phyloP scores from a whole-genome alignment of 2,888 invertebrate genomes.

The Iphiclides podalirius region DNA sequence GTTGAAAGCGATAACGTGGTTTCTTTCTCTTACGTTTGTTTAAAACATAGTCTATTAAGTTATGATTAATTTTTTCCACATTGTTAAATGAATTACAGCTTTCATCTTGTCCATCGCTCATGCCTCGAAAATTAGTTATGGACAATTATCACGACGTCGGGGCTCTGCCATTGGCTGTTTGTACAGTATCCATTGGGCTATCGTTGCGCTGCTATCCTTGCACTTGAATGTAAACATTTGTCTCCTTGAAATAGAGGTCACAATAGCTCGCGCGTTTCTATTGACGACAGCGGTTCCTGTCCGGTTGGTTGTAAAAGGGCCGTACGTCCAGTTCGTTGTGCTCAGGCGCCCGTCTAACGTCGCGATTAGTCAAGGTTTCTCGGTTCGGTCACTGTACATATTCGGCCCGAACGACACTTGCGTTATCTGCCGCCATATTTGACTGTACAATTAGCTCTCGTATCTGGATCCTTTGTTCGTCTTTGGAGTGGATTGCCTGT shows the following conservation, averaged over 20 bases:
- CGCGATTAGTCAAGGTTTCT: slow-evolving; percentile 70
- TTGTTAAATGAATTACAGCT: neutral
- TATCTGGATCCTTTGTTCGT: slow-evolving; percentile 56
- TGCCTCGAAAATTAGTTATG: slow-evolving; percentile 2
- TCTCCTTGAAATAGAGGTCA: slow-evolving; percentile 3
- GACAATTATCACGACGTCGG: slow-evolving; percentile 21
- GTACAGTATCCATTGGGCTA: slow-evolving; percentile 21
- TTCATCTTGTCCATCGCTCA: neutral
- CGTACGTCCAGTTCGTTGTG: slow-evolving; percentile 19
- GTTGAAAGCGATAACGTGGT: too few relatives aligned
- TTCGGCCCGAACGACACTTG: neutral
- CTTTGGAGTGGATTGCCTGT: slow-evolving; percentile 54
- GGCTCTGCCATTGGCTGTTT: slow-evolving; percentile 19
- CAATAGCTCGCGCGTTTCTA: slow-evolving; percentile 1
- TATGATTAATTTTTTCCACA: too few relatives aligned
- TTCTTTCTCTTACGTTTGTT: too few relatives aligned
- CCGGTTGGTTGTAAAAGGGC: slow-evolving; percentile 17
- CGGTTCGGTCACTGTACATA: slow-evolving; percentile 43
- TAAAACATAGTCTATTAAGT: too few relatives aligned
- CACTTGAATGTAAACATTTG: slow-evolving; percentile 7
- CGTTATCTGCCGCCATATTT: slow-evolving; percentile 48
- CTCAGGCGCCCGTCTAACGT: slow-evolving; percentile 35
- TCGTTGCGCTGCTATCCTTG: neutral
- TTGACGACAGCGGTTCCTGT: slow-evolving; percentile 7
- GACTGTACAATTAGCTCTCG: slow-evolving; percentile 63